These are phyloP conservation scores for Dasysyrphus tricinctus DNA, from an alignment of 2,888 invertebrate genomes.

Conservation along the genomic window DNA sequence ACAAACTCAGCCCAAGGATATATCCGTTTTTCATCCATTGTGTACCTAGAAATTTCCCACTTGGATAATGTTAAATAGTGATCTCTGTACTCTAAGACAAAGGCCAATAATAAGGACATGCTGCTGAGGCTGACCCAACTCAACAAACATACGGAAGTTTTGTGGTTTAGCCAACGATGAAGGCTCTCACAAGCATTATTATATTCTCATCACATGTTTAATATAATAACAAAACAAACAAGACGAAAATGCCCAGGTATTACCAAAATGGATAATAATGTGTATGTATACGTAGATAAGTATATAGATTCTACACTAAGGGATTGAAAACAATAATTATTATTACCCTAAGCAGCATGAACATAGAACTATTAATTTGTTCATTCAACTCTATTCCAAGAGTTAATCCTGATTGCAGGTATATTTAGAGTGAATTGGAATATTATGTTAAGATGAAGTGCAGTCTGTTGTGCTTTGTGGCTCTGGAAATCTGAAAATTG, in stretches of 20 bases:
- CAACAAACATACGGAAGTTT: neutral
- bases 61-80: neutral
- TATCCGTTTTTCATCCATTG: neutral
- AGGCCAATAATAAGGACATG: neutral
- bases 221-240: neutral
- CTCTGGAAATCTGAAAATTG: no score
- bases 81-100: neutral
- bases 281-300: neutral
- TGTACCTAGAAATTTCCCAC: neutral
- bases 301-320: neutral
- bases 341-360: neutral
- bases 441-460: neutral
- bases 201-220: neutral
- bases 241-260: slow-evolving; percentile 4
- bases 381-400: neutral
- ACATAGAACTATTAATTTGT: neutral
- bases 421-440: neutral
- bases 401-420: neutral
- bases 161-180: neutral
- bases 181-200: neutral
- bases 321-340: neutral
- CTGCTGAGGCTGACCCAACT: neutral
- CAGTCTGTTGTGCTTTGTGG: neutral
- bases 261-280: neutral
- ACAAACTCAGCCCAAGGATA: neutral